Evolutionary conservation across 2,888 invertebrate genomes (phyloP).

Genomic region (Gryllus longicercus): DNA sequence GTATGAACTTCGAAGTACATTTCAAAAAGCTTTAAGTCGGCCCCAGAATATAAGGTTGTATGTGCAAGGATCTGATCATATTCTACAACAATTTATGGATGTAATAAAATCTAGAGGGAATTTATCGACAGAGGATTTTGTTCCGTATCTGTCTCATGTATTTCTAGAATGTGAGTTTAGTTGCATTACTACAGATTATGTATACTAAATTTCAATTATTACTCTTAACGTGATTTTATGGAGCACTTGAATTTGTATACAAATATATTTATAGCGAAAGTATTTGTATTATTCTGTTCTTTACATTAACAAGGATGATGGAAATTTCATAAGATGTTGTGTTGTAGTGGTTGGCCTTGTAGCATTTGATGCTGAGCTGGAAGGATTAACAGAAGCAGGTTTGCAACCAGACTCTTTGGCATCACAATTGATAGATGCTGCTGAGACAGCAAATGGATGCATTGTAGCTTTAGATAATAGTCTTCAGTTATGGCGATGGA

Average conservation of each 20-base stretch:
- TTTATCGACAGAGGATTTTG: conserved; percentile 55
- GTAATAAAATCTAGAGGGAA: conserved; percentile 48
- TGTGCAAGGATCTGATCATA: conserved; percentile 59
- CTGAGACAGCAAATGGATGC: conserved; percentile 68
- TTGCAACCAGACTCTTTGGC: conserved; percentile 59
- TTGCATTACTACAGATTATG: too few relatives aligned
- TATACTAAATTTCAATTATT: too few relatives aligned
- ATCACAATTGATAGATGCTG: conserved; percentile 66
- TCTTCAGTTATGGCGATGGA: conserved; percentile 64
- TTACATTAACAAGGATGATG: not conserved
- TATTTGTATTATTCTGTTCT: too few relatives aligned
- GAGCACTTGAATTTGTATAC: too few relatives aligned
- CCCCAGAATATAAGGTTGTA: conserved; percentile 67
- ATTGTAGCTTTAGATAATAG: conserved; percentile 69
- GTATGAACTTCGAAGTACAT: conserved; percentile 72
- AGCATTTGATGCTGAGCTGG: conserved; percentile 66
- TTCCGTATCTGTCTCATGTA: conserved; percentile 66
- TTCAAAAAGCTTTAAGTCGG: conserved; percentile 76
- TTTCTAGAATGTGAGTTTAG: conserved; percentile 70
- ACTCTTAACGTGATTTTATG: too few relatives aligned
- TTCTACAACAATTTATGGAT: conserved; percentile 64
- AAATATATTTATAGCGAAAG: too few relatives aligned
- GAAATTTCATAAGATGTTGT: not conserved
- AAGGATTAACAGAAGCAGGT: conserved; percentile 63
- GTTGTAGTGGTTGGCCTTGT: conserved; percentile 66